Evolutionary conservation across 2,797 vertebrate genomes (phyloP), one percentile per base, ranked within the genome.

Genomic region (Chaunax sp.): DNA sequence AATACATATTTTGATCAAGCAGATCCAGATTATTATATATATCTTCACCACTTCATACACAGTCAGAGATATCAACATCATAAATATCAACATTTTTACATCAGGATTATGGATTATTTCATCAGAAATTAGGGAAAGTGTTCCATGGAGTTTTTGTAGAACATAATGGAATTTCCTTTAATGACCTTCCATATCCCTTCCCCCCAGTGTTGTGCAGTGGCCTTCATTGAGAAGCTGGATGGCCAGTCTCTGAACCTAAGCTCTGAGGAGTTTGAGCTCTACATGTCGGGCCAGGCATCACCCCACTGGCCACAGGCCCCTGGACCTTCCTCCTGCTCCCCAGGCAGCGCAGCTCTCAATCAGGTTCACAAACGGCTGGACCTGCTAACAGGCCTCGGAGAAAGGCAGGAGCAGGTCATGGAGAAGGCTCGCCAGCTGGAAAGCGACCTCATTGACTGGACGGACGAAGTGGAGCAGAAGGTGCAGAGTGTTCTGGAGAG

Each of bases 191-290:
- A 2, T 22, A 3, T 69, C 19, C 14, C 38, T 14, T 64, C 20
- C 60, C 57, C 70, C 3, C 70, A 99, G 98, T 98, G 97, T 84
- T 99, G 98, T 30, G 96, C 98, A 0, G 96, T 98, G 82, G 95
- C 98, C 72, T 99, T 99, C 91, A 98, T 99, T 58, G 98, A 99
- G 88, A 99, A 99, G 75, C 87, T 99, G 77, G 97, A 99, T 7
- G 97, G 94, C 28, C 96, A 97, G 88, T 97, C 97, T 46, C 87
- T 99, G 70, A 99, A 98, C 68, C 88, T 99, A 61, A 98, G 93
- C 85, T 86, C 96, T 20, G 96, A 98, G 75, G 97, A 98, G 83
- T 99, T 99, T 66, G 96, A 97, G 69, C 94, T 94, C 37, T 97
- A 98, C 84, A 99, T 99, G 97, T 97, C 95, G 0, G 97, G 96